A percentile compares a stretch with the other conserved stretches of the same genome.
Evolutionary conservation across 2,113 vertebrate genomes (phyloP).

Genomic region (Cepphus grylle): DNA sequence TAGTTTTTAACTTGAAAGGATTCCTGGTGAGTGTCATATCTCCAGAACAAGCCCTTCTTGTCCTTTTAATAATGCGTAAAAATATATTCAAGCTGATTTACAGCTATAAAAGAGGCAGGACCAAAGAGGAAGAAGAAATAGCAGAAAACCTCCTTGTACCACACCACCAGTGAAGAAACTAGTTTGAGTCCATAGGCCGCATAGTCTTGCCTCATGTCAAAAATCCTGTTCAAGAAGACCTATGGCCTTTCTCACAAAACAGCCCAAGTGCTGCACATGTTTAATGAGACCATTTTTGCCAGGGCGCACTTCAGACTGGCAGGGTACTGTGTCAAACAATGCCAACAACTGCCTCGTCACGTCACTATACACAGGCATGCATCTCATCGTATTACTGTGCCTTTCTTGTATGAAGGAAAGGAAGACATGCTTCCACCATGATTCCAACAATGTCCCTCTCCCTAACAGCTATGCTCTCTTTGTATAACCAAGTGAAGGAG

Average conservation of each 20-base stretch:
- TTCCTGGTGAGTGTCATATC: neutral
- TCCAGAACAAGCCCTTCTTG: neutral
- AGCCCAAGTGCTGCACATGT: neutral
- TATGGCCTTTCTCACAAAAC: neutral
- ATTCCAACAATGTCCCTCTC: fast-evolving
- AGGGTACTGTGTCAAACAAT: neutral
- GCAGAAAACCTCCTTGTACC: neutral
- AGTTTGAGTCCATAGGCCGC: neutral
- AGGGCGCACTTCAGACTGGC: neutral
- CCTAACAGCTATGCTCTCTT: neutral
- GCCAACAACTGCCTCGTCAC: neutral
- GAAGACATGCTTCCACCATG: neutral
- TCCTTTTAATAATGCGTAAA: neutral
- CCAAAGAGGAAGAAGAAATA: neutral
- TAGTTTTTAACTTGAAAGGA: neutral
- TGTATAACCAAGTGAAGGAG: fast-evolving
- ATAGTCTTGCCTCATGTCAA: neutral
- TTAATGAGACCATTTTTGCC: neutral
- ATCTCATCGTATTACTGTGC: neutral
- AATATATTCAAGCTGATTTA: neutral
- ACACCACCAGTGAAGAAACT: neutral
- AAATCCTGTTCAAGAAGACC: neutral
- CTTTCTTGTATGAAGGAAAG: neutral
- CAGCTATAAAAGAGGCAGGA: neutral
- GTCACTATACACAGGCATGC: neutral